phyloP scores from a whole-genome alignment of 1,140 invertebrate species.

The Diabrotica undecimpunctata region DNA sequence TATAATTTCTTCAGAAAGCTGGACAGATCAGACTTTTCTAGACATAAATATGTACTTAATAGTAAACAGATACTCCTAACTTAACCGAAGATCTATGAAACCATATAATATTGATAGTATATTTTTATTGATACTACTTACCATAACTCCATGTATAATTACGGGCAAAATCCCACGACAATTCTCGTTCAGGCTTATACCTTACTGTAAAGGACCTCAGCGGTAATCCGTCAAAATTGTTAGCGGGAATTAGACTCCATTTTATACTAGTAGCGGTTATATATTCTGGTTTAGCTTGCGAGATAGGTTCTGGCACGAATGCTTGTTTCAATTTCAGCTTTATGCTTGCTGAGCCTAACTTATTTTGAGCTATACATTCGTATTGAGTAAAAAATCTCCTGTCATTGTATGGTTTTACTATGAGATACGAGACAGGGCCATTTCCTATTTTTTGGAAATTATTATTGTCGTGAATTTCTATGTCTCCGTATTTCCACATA shows the following conservation, averaged over 20 bases:
- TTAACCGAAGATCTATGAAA: no score
- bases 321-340: conserved; percentile 72
- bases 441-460: conserved; percentile 61
- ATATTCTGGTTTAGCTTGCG: conserved; percentile 58
- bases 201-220: conserved; percentile 68
- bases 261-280: conserved; percentile 80
- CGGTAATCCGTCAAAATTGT: conserved; percentile 69
- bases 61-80: no score
- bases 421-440: conserved; percentile 66
- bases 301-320: conserved; percentile 52
- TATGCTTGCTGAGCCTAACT: conserved; percentile 64
- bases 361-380: conserved; percentile 78
- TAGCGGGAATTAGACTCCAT: conserved; percentile 71
- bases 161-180: conserved; percentile 62
- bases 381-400: conserved; percentile 67
- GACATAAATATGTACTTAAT: no score
- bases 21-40: no score
- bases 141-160: conserved; percentile 74
- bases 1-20: no score
- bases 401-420: conserved; percentile 60
- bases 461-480: conserved; percentile 51
- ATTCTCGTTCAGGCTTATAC: conserved; percentile 66
- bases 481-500: conserved; percentile 63
- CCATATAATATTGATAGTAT: no score
- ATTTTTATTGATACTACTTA: conserved; percentile 41